These are phyloP conservation scores for Muntiacus reevesi DNA, from an alignment of 2,113 vertebrate species.

Conservation along the genomic window DNA sequence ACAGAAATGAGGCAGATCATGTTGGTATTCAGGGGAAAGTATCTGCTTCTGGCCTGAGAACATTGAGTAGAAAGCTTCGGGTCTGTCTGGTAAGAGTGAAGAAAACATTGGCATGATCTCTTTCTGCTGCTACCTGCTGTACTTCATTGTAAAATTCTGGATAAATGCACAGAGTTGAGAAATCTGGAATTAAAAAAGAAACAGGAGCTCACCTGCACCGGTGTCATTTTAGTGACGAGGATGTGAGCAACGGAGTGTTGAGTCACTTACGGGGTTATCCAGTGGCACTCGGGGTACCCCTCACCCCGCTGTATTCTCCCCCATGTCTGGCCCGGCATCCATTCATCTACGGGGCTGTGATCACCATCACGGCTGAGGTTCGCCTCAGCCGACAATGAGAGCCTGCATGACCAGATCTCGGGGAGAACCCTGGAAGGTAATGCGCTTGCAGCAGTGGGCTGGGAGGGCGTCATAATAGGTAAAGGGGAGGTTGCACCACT, in stretches of 20 bases:
- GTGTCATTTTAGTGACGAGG: rapidly evolving
- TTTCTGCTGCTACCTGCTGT: not conserved
- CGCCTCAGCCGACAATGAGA: rapidly evolving
- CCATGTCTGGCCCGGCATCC: not conserved
- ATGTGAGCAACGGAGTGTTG: rapidly evolving
- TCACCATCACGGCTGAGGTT: not conserved
- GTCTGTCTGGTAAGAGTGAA: not conserved
- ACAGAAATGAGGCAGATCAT: not conserved
- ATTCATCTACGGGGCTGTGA: rapidly evolving
- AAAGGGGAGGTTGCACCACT: not conserved
- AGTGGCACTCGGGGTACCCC: rapidly evolving
- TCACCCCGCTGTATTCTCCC: rapidly evolving
- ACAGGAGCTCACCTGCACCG: not conserved
- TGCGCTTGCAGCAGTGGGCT: not conserved
- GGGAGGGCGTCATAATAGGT: rapidly evolving
- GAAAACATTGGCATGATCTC: not conserved
- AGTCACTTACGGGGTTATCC: not conserved
- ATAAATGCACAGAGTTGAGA: not conserved
- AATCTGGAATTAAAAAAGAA: not conserved
- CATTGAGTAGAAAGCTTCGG: not conserved
- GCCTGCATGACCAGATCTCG: not conserved
- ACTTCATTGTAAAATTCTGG: not conserved
- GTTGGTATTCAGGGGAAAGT: not conserved
- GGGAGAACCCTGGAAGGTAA: not conserved
- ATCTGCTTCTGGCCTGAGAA: not conserved